Evolutionary conservation across 2,797 vertebrate genomes (phyloP), one percentile per base, ranked within the genome.

Genomic region (Acipenser ruthenus): DNA sequence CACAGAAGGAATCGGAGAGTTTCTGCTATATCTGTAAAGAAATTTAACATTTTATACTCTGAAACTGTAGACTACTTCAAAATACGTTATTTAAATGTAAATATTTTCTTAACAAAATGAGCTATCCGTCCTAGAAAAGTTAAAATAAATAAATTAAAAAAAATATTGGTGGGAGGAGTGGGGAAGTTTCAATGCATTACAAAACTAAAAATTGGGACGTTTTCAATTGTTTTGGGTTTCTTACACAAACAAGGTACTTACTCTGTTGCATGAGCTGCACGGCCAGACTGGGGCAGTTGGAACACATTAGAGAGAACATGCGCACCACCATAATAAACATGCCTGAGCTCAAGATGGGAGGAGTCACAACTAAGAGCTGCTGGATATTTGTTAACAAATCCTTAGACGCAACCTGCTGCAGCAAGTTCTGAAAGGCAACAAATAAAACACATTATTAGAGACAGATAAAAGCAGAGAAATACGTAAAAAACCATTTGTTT

Each of bases 261-360:
- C 97, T 99, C 82, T 99, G 96, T 73, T 98, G 98, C 96, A 99
- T 97, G 67, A 99, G 96, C 74, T 99, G 97, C 73, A 98, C 97
- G 9, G 97, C 97, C 83, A 99, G 87, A 1, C 92, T 92, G 66
- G 97, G 97, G 80, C 97, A 99, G 78, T 99, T 98, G 73, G 96
- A 99, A 82, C 97, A 99, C 95, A 99, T 99, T 66, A 99, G 87
- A 23, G 97, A 99, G 86, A 99, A 97, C 96, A 99, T 99, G 79
- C 97, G 95, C 75, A 99, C 97, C 72, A 99, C 97, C 96, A 99
- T 99, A 81, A 99, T 99, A 83, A 99, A 99, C 97, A 99, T 99
- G 78, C 96, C 96, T 49, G 97, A 98, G 88, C 96, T 99, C 80
- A 99, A 87, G 73, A 99, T 92, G 5, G 97, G 97, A 67, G 97